Conservation (phyloP, 2,113 vertebrate genomes). For the Sprattus sprattus region DNA sequence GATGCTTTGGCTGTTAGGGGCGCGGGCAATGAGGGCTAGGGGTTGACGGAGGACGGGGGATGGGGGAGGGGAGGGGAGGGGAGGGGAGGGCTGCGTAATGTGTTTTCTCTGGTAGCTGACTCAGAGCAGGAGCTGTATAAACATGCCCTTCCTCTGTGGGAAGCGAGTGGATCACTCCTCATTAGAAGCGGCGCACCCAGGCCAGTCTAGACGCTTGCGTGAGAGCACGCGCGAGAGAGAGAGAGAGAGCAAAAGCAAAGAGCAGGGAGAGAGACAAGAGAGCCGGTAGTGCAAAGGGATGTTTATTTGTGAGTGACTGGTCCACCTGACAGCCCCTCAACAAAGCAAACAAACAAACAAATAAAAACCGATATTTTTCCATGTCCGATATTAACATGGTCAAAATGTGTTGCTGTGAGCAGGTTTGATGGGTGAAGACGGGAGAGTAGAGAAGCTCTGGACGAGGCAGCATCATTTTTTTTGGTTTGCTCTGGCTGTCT, state of each 20-base stretch:
- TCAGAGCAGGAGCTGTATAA: conserved; percentile 68
- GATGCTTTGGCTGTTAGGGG: not conserved
- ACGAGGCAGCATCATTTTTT: not conserved
- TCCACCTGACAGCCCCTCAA: not conserved
- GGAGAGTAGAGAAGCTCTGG: not conserved
- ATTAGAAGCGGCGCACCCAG: conserved; percentile 54
- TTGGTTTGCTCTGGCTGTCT: not conserved
- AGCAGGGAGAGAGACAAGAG: not conserved
- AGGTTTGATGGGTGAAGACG: not conserved
- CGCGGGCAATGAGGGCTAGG: not conserved
- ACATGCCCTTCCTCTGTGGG: conserved; percentile 66
- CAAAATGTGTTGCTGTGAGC: conserved; percentile 1
- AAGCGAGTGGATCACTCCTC: conserved; percentile 67
- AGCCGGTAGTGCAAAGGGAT: not conserved
- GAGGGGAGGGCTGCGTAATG: conserved; percentile 63
- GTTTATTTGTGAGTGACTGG: not conserved
- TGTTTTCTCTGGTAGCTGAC: conserved; percentile 64
- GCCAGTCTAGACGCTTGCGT: conserved; percentile 17
- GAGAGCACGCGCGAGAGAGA: not conserved
- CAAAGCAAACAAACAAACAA: not conserved
- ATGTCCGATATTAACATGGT: not conserved
- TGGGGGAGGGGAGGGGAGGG: not conserved
- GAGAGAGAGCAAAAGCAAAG: conserved; percentile 26
- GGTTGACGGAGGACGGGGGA: not conserved
- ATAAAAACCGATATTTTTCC: too few relatives aligned